Evolutionary conservation across 1,140 invertebrate species (phyloP), one percentile per base, ranked within the genome.

Genomic region (Apis dorsata): DNA sequence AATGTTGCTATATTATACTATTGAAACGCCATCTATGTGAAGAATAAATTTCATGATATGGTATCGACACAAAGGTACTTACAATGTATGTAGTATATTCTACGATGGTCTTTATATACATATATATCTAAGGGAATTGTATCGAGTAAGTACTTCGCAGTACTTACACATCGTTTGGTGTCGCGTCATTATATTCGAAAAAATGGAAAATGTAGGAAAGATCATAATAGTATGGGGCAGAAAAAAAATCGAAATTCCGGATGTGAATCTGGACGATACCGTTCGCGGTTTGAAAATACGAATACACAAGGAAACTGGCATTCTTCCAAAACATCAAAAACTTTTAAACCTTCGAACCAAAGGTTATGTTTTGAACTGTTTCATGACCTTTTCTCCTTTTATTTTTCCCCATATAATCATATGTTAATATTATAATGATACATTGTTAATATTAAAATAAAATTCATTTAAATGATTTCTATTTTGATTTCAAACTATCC

Each of bases 141-240:
- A 11, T 75, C 70, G 49, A 74, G 34, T 10, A 15, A 10, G 10
- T 73, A 57, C 28, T 77, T 82, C 73, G n/a, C 62, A 69, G 55
- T 83, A 71, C 51, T 44, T 44, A 44, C 34, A 68, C 28, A 65
- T 63, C 75, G 75, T 60, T n/a, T 28, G 75, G 28, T 71, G 49
- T 82, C 66, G 81, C 81, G 34, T 83, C 66, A 65, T 72, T 83
- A 71, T 71, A 70, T 65, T 65, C 8, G 62, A 73, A 60, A 86
- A 65, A 79, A 94, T 94, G 94, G 93, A 92, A 72, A 94, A 90
- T 88, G 92, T 94, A 88, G 80, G 94, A 53, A 94, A 95, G 89
- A 94, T 98, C 72, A 95, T 96, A 86, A 96, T 99, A 8, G 99
- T 99, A 95, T 99, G 98, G 98, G 97, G 96, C 92, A 98, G 97